Conservation (phyloP, 1,140 invertebrate genomes). For the Papilio machaon region DNA sequence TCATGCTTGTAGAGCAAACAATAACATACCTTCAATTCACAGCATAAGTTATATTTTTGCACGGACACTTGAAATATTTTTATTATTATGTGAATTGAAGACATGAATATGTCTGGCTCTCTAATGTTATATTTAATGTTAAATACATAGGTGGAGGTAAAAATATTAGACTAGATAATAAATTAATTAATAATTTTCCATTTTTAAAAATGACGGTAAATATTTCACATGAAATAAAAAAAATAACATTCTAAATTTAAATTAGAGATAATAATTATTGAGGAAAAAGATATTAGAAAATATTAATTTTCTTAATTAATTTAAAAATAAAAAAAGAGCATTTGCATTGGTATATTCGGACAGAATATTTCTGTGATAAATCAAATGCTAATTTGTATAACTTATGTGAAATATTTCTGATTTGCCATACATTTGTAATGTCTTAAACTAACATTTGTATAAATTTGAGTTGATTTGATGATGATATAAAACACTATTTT, state of each 20-base stretch:
- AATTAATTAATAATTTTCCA: not conserved
- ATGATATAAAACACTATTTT: not conserved
- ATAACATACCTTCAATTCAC: conserved; percentile 79
- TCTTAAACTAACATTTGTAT: not conserved
- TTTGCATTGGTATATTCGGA: too few relatives aligned
- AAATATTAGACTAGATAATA: not conserved
- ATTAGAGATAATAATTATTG: too few relatives aligned
- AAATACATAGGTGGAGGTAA: conserved; percentile 1
- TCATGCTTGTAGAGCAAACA: conserved; percentile 77
- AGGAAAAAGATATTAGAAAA: too few relatives aligned
- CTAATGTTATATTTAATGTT: conserved; percentile 45
- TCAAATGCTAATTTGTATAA: not conserved
- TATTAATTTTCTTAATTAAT: too few relatives aligned
- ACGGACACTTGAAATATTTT: conserved; percentile 52
- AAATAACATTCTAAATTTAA: too few relatives aligned
- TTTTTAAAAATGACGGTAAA: too few relatives aligned
- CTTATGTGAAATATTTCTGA: not conserved
- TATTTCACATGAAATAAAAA: too few relatives aligned
- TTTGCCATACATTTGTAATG: not conserved
- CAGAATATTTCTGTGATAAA: too few relatives aligned
- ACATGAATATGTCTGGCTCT: conserved; percentile 79
- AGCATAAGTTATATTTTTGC: conserved; percentile 53
- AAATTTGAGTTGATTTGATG: not conserved
- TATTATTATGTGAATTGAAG: conserved; percentile 71
- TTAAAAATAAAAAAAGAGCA: too few relatives aligned